Evolutionary conservation across 2,888 invertebrate genomes (phyloP), one percentile per base, ranked within the genome.

Genomic region (Achlya flavicornis): DNA sequence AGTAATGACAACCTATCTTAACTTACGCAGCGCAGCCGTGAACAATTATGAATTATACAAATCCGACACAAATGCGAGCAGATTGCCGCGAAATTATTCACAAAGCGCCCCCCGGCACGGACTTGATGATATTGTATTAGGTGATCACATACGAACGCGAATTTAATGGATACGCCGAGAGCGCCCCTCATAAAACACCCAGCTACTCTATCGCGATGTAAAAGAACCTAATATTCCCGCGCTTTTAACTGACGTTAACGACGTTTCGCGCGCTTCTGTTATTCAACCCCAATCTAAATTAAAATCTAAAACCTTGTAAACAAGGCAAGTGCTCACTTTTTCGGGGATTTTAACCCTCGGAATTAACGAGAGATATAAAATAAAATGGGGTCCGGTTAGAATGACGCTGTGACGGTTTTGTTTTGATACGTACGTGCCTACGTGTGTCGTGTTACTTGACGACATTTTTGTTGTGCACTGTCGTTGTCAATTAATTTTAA

Each of bases 231-330:
- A 77, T 83, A 85, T 83, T 74, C 70, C 72, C 78, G 80, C 73
- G 71, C 67, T 67, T 73, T 64, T 65, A 57, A 63, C 19, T 74
- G 85, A 69, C 86, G 79, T 74, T 88, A 93, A 87, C 75, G 87
- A 72, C 88, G 70, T 86, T 91, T 85, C 71, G 78, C 66, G 72
- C 65, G 71, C 73, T 63, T 70, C 74, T 63, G 63, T 61, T 64
- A 67, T 69, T 64, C 88, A 77, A 91, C 94, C 94, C 94, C 93
- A 94, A 94, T 94, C 94, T 94, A 94, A 94, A 94, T 94, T 94
- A 94, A 94, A 94, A 94, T 94, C 94, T 94, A 94, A 94, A 94
- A 93, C 94, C 94, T 94, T 94, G 94, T 94, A 94, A 94, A 94
- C 94, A 94, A 94, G 94, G 90, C 94, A 93, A 94, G 94, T 94